phyloP scores from a whole-genome alignment of 2,113 vertebrate species.

The Pipra filicauda region DNA sequence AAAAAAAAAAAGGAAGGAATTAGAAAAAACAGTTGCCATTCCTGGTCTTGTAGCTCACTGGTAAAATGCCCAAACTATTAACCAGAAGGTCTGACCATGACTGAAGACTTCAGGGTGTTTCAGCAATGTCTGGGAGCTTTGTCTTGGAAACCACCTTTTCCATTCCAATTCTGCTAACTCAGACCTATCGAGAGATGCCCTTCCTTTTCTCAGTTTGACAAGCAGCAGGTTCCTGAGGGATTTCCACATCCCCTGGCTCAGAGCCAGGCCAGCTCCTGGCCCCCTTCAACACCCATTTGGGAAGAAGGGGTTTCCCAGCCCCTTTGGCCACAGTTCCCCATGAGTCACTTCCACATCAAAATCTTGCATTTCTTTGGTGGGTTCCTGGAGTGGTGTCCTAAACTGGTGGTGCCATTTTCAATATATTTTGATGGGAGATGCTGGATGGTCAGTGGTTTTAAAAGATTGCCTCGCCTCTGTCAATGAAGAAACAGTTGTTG shows the following conservation, averaged over 20 bases:
- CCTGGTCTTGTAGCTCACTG: neutral
- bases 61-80: neutral
- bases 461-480: neutral
- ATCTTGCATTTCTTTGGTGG: neutral
- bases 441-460: neutral
- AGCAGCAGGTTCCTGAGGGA: neutral
- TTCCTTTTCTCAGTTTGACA: neutral
- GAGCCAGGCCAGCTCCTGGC: neutral
- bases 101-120: neutral
- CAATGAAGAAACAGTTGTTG: neutral
- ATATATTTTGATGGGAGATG: neutral
- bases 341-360: neutral
- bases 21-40: neutral
- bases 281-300: neutral
- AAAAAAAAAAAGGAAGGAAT: neutral
- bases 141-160: neutral
- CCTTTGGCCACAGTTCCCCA: rapidly evolving
- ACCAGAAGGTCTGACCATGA: neutral
- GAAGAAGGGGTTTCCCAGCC: neutral
- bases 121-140: neutral
- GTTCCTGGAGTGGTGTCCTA: neutral
- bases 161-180: neutral
- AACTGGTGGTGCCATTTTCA: neutral
- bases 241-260: neutral
- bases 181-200: neutral